phyloP scores from a whole-genome alignment of 2,113 vertebrate genomes.

The Hoplias malabaricus region DNA sequence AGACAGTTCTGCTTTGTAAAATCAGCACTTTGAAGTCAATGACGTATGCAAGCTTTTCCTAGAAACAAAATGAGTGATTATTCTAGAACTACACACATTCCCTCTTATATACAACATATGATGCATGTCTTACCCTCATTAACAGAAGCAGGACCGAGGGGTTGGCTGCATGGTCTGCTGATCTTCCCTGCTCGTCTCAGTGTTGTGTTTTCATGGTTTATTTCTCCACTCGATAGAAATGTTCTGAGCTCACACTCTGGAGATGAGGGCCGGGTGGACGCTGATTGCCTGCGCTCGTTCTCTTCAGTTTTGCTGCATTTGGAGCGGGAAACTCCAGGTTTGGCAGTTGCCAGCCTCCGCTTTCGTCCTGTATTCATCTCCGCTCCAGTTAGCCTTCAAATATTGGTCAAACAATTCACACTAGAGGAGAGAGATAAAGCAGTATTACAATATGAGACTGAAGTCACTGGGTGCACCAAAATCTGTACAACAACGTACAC shows the following conservation, averaged over 20 bases:
- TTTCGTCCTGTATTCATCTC: constrained; percentile 73
- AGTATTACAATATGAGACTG: no score
- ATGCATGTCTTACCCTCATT: constrained; percentile 20
- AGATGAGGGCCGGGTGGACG: neutral
- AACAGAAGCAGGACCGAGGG: neutral
- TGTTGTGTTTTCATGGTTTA: neutral
- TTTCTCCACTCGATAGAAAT: neutral
- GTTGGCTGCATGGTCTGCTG: neutral
- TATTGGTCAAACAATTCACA: neutral
- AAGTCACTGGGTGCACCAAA: no score
- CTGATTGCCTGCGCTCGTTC: neutral
- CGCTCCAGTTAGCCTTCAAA: neutral
- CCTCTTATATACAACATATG: neutral
- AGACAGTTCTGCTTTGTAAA: no score
- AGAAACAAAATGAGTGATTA: no score
- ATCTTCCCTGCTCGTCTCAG: neutral
- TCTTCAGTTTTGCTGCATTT: constrained; percentile 32
- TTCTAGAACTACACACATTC: neutral
- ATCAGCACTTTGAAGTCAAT: no score
- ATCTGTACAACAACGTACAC: no score
- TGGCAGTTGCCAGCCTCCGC: constrained; percentile 60
- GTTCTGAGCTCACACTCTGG: neutral
- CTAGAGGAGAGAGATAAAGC: no score
- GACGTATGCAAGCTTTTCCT: no score
- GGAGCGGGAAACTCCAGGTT: constrained; percentile 13